A percentile compares a stretch with the other conserved stretches of the same genome.
phyloP scores from a whole-genome alignment of 2,888 invertebrate genomes.

The Harmothoe impar region DNA sequence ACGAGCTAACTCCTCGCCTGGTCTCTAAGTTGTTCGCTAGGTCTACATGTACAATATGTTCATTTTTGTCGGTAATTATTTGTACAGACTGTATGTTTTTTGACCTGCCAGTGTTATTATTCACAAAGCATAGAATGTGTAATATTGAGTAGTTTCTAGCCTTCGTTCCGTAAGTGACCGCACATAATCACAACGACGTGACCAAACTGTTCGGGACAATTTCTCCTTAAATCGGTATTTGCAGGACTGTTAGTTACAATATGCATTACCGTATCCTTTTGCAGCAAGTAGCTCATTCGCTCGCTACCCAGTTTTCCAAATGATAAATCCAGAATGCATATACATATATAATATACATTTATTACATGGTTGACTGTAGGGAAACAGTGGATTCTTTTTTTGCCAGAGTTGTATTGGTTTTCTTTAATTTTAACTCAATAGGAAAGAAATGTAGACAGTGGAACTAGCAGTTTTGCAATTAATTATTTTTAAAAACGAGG shows the following conservation, averaged over 20 bases:
- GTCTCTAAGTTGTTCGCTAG: conserved; percentile 17
- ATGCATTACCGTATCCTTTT: background rate
- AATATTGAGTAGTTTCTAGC: conserved; percentile 12
- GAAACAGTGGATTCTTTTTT: conserved; percentile 1
- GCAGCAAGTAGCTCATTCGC: background rate
- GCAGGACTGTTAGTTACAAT: conserved; percentile 3
- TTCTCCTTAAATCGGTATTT: background rate
- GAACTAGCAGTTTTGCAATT: conserved; percentile 36
- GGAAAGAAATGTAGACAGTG: conserved; percentile 3
- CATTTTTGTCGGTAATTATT: conserved; percentile 56
- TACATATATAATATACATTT: background rate
- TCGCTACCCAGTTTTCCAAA: background rate
- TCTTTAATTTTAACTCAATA: background rate
- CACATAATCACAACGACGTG: conserved; percentile 40
- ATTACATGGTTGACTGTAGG: background rate
- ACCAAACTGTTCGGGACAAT: background rate
- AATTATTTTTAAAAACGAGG: background rate
- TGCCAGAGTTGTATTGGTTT: background rate
- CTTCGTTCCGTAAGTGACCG: conserved; percentile 24
- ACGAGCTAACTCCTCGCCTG: background rate
- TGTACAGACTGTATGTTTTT: conserved; percentile 48
- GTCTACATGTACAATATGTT: conserved; percentile 58
- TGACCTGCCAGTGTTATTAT: conserved; percentile 47
- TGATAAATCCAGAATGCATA: too few relatives aligned
- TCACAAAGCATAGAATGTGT: conserved; percentile 48